Evolutionary conservation across 2,113 vertebrate species (phyloP).

Genomic region (Riparia riparia): DNA sequence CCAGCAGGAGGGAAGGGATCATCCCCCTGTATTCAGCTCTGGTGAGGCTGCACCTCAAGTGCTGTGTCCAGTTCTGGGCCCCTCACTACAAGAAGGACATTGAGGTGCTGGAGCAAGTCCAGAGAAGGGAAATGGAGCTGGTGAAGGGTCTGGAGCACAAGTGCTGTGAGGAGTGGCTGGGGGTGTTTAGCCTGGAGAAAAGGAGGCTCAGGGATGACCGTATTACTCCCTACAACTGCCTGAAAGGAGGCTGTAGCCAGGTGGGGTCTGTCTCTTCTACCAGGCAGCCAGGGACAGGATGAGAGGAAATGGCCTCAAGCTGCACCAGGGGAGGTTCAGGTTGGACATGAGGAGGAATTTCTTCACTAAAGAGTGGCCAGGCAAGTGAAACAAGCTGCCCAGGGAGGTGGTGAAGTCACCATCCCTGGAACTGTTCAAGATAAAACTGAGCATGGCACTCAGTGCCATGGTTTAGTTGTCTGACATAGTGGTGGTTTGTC

Average conservation of each 20-base stretch:
- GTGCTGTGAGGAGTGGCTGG: neutral
- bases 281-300: neutral
- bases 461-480: neutral
- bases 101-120: neutral
- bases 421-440: neutral
- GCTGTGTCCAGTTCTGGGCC: neutral
- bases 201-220: neutral
- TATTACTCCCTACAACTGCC: rapidly evolving
- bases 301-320: neutral
- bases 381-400: neutral
- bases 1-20: neutral
- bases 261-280: rapidly evolving
- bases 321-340: neutral
- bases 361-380: neutral
- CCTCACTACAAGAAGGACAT: neutral
- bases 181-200: neutral
- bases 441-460: neutral
- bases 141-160: neutral
- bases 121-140: neutral
- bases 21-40: neutral
- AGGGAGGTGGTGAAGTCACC: neutral
- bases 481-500: neutral
- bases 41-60: neutral
- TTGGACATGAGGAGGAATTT: neutral
- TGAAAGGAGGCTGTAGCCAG: neutral